Conservation (phyloP, 2,113 vertebrate species). For the Oncorhynchus mykiss region DNA sequence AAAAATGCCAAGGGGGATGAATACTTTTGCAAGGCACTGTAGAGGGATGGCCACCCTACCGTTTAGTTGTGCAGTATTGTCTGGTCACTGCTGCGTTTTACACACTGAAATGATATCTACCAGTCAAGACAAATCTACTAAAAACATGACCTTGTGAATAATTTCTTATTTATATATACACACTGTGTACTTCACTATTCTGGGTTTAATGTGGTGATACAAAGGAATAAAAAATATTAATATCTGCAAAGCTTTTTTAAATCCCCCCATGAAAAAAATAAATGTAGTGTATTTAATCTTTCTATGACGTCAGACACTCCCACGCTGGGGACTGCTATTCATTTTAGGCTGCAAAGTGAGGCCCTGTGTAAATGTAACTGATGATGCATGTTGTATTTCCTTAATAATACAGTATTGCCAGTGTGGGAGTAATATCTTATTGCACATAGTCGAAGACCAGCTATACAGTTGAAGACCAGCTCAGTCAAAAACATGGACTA, state of each 20-base stretch:
- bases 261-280: slow-evolving; percentile 27
- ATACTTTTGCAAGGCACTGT: too few relatives aligned
- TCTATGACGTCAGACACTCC: slow-evolving; percentile 9
- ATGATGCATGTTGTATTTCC: not conserved
- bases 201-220: slow-evolving; percentile 20
- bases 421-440: too few relatives aligned
- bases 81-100: too few relatives aligned
- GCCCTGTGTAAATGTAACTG: not conserved
- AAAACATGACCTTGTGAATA: not conserved
- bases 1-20: too few relatives aligned
- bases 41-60: too few relatives aligned
- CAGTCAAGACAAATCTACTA: too few relatives aligned
- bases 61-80: too few relatives aligned
- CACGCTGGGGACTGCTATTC: not conserved
- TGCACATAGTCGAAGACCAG: not conserved
- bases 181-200: slow-evolving; percentile 6
- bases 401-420: not conserved
- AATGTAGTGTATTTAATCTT: slow-evolving; percentile 19
- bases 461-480: not conserved
- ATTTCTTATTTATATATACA: not conserved
- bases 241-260: slow-evolving; percentile 27
- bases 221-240: slow-evolving; percentile 32
- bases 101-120: too few relatives aligned
- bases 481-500: not conserved
- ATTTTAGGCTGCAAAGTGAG: not conserved